Evolutionary conservation across 2,113 vertebrate species (phyloP).

Genomic region (Cinclus mexicanus): DNA sequence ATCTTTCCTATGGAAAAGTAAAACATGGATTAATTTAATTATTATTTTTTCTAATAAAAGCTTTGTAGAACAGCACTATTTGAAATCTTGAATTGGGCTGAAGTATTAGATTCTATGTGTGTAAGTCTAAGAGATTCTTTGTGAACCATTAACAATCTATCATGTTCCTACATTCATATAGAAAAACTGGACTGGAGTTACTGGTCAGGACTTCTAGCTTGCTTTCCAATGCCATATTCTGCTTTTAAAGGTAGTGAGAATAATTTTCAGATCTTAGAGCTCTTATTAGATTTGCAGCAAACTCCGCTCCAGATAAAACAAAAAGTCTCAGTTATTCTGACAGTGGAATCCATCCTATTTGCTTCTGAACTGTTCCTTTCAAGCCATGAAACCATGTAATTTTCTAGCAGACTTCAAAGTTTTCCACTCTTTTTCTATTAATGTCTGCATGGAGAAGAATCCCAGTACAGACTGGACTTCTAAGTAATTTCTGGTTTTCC

Average conservation of each 20-base stretch:
- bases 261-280: background rate
- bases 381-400: background rate
- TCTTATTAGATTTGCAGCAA: background rate
- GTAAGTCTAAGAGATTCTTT: background rate
- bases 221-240: background rate
- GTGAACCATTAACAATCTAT: background rate
- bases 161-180: rapidly evolving
- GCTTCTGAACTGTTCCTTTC: background rate
- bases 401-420: background rate
- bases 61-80: background rate
- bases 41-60: background rate
- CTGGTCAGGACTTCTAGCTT: background rate
- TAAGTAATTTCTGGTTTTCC: background rate
- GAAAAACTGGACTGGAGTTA: background rate
- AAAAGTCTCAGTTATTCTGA: background rate
- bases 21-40: background rate
- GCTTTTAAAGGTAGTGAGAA: background rate
- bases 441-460: background rate
- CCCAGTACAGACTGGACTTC: background rate
- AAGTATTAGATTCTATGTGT: rapidly evolving
- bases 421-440: background rate
- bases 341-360: background rate
- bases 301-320: background rate
- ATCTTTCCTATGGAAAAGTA: background rate
- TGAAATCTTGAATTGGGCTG: background rate